Base-by-base conservation (phyloP, 1,140 invertebrate genomes). In the Cherax destructor region DNA sequence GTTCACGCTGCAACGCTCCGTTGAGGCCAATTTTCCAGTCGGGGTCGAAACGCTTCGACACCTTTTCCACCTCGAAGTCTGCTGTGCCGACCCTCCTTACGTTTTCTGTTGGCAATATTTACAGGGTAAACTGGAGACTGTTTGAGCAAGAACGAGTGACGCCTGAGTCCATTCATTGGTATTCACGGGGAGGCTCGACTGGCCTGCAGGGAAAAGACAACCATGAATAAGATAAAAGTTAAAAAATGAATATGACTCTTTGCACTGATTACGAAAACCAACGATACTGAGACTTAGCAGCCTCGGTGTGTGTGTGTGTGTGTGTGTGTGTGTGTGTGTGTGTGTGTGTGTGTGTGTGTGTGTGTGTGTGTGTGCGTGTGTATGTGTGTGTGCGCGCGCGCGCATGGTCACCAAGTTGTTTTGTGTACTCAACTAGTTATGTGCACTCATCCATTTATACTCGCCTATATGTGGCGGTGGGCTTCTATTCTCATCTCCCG, bases 71-170 rank as follows among this genome's bases (percentile, higher is more conserved):
- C 59, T 65, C 81, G 59, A 30, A 49, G 81, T 49, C 47, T 30
- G 81, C 59, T 30, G 61, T 83, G 16, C 47, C 59, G 69, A 49
- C 61, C 81, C 81, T 83, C 69, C 81, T 83, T 83, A 69, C 59
- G 81, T 83, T 83, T 83, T 83, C 81, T 83, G 59, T 83, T 83
- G 81, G 81, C 61, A 83, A 83, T 83, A 83, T 83, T 83, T 83
- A 61, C 81, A 69, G 81, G 81, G 69, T 65, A 83, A 83, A 83
- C 81, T 65, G 13, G 59, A 61, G 59, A 69, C 11, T 83, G 81
- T 83, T 83, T 83, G 81, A 83, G 81, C 61, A 83, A 83, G 81
- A 69, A 30, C 81, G 59, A 69, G 81, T 83, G 81, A 83, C 81
- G 81, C 81, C 69, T n/a, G 59, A 61, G 13, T 69, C 24, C 59